Evolutionary conservation across 2,113 vertebrate genomes (phyloP).

Genomic region (Dasyprocta punctata): DNA sequence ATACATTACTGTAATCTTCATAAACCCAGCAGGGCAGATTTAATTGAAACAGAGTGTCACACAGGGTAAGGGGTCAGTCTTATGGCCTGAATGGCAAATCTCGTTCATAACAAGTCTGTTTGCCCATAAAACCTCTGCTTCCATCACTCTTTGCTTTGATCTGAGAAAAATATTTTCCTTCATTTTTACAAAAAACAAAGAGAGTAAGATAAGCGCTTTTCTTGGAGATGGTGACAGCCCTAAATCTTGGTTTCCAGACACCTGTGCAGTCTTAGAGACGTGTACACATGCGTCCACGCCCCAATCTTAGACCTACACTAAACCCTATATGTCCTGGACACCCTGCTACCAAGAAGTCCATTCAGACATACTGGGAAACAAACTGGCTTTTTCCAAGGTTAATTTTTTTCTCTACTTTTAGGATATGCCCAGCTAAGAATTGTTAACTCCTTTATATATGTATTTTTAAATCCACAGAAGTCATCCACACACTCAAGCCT

Average conservation of each 20-base stretch:
- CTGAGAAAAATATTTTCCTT: slow-evolving; percentile 14
- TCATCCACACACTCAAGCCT: not conserved
- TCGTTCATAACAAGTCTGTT: not conserved
- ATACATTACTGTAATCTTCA: not conserved
- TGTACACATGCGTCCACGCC: too few relatives aligned
- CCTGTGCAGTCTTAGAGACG: not conserved
- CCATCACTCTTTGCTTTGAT: not conserved
- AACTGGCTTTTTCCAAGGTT: slow-evolving; percentile 8
- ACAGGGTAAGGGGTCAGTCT: not conserved
- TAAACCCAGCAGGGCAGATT: not conserved
- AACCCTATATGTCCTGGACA: not conserved
- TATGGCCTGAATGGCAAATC: not conserved
- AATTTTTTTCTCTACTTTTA: slow-evolving; percentile 9
- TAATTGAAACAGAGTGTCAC: not conserved
- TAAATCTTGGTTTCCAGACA: not conserved
- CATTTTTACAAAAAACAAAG: slow-evolving; percentile 34
- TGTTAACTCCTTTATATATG: not conserved
- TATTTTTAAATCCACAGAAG: slow-evolving; percentile 10
- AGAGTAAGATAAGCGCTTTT: slow-evolving; percentile 2
- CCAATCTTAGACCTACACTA: not conserved
- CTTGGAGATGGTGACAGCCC: not conserved
- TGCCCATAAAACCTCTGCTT: not conserved
- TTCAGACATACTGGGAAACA: not conserved
- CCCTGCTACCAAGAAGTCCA: not conserved
- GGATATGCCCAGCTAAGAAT: not conserved